Conservation (phyloP, 2,797 vertebrate genomes). For the Danio tinwini region DNA sequence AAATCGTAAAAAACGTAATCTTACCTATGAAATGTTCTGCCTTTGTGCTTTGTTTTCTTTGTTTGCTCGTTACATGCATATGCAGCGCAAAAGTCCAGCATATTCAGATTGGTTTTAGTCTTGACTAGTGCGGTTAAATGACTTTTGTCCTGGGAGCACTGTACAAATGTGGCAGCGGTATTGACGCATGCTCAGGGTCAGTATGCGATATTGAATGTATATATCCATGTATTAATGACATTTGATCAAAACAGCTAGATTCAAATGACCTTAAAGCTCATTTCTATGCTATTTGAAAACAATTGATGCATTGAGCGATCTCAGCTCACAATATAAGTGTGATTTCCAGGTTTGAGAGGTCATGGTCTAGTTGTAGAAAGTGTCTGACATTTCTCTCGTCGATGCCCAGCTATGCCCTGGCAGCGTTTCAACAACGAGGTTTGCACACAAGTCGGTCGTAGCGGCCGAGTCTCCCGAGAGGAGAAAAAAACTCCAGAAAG, state of each 20-base stretch:
- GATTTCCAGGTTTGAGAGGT: neutral
- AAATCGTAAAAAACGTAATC: too few species aligned
- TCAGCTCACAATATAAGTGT: neutral
- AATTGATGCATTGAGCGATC: neutral
- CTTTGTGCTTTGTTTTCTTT: too few species aligned
- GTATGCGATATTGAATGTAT: too few species aligned
- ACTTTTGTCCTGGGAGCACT: too few species aligned
- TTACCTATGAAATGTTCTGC: too few species aligned
- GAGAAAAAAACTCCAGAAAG: slow-evolving; percentile 39
- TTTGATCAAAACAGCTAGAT: neutral
- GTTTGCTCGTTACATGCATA: too few species aligned
- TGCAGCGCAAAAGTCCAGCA: too few species aligned
- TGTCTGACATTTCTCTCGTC: neutral
- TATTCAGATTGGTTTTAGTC: too few species aligned
- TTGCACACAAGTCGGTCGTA: slow-evolving; percentile 27
- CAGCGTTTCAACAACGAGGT: neutral
- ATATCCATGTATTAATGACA: too few species aligned
- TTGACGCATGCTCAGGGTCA: too few species aligned
- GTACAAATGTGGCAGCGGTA: too few species aligned
- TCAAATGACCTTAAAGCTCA: neutral
- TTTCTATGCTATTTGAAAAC: neutral
- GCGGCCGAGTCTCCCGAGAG: slow-evolving; percentile 31
- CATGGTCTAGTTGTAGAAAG: neutral
- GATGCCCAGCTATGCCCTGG: neutral
- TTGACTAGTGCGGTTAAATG: too few species aligned